Base-by-base conservation (phyloP, 1,140 invertebrate species). In the Panagrolaimus sp. region DNA sequence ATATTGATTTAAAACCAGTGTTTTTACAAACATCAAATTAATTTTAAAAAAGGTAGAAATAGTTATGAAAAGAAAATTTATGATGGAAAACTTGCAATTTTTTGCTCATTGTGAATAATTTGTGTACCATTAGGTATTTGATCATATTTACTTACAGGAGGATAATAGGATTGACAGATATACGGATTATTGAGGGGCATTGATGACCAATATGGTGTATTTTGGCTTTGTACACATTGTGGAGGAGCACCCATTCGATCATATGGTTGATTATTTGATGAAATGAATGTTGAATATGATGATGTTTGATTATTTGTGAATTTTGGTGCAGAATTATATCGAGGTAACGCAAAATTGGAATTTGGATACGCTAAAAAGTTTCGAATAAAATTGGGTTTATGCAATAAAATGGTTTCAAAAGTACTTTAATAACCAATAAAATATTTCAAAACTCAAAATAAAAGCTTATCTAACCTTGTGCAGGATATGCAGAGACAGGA, bases 141-240 rank as follows among this genome's bases (percentile, higher is more conserved):
- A n/a, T 57, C 27, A 27, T 57, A 57, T 16, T 57, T 57, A 27
- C 51, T 57, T 20, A 57, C 51, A 20, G 20, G 51, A 25, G 51
- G 51, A 57, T 57, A 57, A 57, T 57, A 57, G n/a, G 51, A 27
- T 27, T 57, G 51, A 57, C 51, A 57, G 27, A 57, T 57, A 57
- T 57, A 57, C 11, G 51, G 51, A 13, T 20, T 57, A 16, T 57
- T 57, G 20, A 57, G 27, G 11, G 20, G 51, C 51, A 57, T 57
- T 16, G 51, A 27, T 11, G 51, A 16, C 51, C 51, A 57, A 57
- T 57, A 27, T 11, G 20, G 20, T n/a, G 51, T 20, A 57, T 57
- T 20, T 11, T 57, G 20, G 20, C 9, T 27, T n/a, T 20, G 3
- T 13, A 16, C 20, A 25, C 27, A 27, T 57, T 57, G 51, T n/a